Evolutionary conservation across 2,113 vertebrate species (phyloP), one percentile per base, ranked within the genome.

Genomic region (Myotis yumanensis): DNA sequence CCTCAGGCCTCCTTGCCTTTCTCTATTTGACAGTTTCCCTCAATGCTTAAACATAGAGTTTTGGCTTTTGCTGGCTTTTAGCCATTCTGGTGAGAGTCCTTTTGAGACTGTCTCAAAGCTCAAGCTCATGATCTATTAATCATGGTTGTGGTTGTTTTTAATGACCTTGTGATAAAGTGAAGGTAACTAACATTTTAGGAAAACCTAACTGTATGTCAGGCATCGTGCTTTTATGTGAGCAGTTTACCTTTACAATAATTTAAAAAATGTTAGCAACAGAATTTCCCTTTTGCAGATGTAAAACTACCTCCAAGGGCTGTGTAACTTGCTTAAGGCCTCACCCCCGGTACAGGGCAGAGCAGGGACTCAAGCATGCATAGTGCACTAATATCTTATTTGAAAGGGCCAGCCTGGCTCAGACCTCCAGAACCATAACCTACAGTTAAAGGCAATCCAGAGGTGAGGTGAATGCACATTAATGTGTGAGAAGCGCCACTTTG

Each of bases 21-120:
- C 23, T 66, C 28, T 43, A n/a, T 40, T 32, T 54, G 20, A 84
- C 23, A 59, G 3, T 64, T 88, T 79, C 32, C 37, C 8, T 86
- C 79, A 83, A 2, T 68, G 35, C 7, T 90, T 14, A 89, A 64
- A 85, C 12, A 10, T n/a, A 69, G 9, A 37, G 68, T 75, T 75
- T 92, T 81, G 85, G 28, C 84, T 85, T 86, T 90, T 89, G 59
- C 7, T 71, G 52, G 69, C 22, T 93, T 91, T 93, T 89, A 81
- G 69, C 20, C 57, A 48, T 89, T 91, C n/a, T 82, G 40, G 14
- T 76, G 37, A 73, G 54, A 62, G 14, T 83, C 83, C 12, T 73
- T 80, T 93, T 90, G 54, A 89, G 84, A 89, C 52, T 90, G 37
- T 96, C 59, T 86, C 59, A 95, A 86, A 91, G 11, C 37, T 95